phyloP scores from a whole-genome alignment of 2,888 invertebrate genomes.

The Phyllotreta striolata region DNA sequence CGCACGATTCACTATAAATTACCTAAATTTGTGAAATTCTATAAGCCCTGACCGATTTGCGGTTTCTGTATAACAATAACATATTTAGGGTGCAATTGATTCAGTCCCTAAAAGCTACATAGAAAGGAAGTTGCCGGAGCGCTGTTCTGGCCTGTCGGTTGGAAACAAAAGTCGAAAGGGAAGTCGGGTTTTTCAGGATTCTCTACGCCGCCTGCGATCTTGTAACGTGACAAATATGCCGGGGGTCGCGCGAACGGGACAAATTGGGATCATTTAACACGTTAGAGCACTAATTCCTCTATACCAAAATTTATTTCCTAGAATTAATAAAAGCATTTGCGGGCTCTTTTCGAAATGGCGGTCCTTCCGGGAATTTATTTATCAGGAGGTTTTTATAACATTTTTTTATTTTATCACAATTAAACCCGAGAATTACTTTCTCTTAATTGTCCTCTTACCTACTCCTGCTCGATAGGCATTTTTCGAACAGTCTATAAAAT shows the following conservation, averaged over 20 bases:
- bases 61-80: not conserved
- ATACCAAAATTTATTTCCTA: conserved; percentile 25
- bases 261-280: conserved; percentile 30
- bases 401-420: too few relatives aligned
- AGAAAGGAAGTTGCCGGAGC: conserved; percentile 26
- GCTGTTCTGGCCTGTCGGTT: conserved; percentile 21
- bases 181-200: conserved; percentile 22
- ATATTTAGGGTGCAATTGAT: conserved; percentile 10
- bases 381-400: too few relatives aligned
- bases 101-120: conserved; percentile 21
- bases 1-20: too few relatives aligned
- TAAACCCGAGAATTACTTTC: too few relatives aligned
- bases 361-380: too few relatives aligned
- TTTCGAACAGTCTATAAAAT: too few relatives aligned
- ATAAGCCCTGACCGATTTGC: too few relatives aligned
- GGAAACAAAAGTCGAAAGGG: conserved; percentile 28
- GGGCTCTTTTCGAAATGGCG: conserved; percentile 22
- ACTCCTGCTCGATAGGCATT: too few relatives aligned
- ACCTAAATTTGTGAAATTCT: too few relatives aligned
- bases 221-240: conserved; percentile 30
- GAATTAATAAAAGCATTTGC: conserved; percentile 24
- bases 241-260: conserved; percentile 22
- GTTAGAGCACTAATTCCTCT: conserved; percentile 23
- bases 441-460: too few relatives aligned
- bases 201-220: conserved; percentile 15